phyloP scores from a whole-genome alignment of 2,113 vertebrate genomes.

The Acrocephalus kingi region DNA sequence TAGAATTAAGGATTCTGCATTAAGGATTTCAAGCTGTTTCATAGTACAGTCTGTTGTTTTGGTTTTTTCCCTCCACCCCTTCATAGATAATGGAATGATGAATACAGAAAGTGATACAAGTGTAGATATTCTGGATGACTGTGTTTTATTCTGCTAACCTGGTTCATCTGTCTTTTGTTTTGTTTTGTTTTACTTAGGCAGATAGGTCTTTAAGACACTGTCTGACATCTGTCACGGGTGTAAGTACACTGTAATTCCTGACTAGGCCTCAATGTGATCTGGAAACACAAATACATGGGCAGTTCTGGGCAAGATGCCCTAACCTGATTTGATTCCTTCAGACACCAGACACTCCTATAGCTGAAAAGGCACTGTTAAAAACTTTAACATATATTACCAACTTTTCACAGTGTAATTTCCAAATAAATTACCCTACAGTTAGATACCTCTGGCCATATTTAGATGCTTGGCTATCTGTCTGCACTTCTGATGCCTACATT shows the following conservation, averaged over 20 bases:
- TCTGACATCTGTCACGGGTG: neutral
- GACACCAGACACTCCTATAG: neutral
- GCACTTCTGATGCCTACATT: neutral
- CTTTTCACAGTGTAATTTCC: neutral
- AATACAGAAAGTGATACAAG: neutral
- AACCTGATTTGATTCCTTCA: neutral
- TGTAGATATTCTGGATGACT: neutral
- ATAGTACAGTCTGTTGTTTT: neutral
- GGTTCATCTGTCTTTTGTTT: neutral
- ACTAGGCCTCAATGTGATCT: neutral
- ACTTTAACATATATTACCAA: neutral
- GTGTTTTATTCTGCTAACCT: neutral
- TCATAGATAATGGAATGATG: neutral
- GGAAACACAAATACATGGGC: neutral
- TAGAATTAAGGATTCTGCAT: neutral
- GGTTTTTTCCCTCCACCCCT: neutral
- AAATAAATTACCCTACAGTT: neutral
- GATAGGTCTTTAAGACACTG: neutral
- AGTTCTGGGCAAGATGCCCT: neutral
- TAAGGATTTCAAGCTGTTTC: neutral
- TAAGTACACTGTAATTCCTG: neutral
- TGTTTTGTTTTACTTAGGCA: neutral
- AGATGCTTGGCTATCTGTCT: neutral
- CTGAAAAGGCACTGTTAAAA: conserved; percentile 50
- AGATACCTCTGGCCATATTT: neutral